Base-by-base conservation (phyloP, 2,888 invertebrate species). In the Cactoblastis cactorum region DNA sequence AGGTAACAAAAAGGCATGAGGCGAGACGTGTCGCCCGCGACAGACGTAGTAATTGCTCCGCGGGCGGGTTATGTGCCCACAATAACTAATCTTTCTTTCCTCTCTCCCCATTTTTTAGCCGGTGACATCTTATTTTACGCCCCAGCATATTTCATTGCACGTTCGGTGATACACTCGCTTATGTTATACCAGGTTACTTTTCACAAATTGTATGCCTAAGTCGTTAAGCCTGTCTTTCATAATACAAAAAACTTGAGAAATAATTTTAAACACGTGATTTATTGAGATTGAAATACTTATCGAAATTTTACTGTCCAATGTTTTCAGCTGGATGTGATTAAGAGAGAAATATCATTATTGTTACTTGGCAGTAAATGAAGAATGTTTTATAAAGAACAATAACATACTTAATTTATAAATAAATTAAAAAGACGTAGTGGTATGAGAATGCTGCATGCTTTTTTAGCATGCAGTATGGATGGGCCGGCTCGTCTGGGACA, bases 41-140 rank as follows among this genome's bases (percentile, higher is more conserved):
- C 65, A 66, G 61, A 59, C 62, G 49, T 59, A 59, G 70, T 77
- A 75, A 79, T 79, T 78, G 74, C 70, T 69, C 57, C 63, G 54
- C 63, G 63, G 59, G n/a, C n/a, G n/a, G 58, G 63, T 63, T 62
- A 63, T 66, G 68, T 64, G 64, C 68, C 58, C 67, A 68, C 75
- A 71, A 73, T 74, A 79, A 75, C 75, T 77, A 80, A 77, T 77
- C 72, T 74, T 70, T 71, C 75, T 67, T 73, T 62, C 61, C 58
- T 60, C 57, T 52, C 56, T 58, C 62, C 65, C 70, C 71, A 77
- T 77, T 77, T 80, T 79, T 81, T 78, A 75, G 58, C 65, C 53
- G 67, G 68, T 76, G 77, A 80, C 79, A 79, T 71, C 77, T 77
- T 78, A 80, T 81, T 79, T 80, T 69, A 71, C 67, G 65, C 58